Percentiles rank a stretch among this genome's conserved stretches.
Evolutionary conservation across 2,888 invertebrate species (phyloP).

Genomic region (Chrysomela aeneicollis): DNA sequence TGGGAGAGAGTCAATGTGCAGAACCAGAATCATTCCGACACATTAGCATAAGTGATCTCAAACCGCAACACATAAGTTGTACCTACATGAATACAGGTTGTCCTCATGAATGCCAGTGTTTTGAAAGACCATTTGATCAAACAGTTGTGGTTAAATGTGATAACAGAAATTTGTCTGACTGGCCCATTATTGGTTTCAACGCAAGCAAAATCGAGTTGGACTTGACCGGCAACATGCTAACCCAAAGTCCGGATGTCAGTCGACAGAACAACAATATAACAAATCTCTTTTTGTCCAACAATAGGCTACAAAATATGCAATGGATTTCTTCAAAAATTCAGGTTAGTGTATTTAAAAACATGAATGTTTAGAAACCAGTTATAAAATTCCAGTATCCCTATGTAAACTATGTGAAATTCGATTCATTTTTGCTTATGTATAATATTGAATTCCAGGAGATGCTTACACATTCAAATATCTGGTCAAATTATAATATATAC

Average conservation of each 20-base stretch:
- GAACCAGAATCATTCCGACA: constrained; percentile 8
- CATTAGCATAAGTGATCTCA: constrained; percentile 53
- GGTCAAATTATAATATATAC: too few relatives aligned
- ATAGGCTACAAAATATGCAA: constrained; percentile 35
- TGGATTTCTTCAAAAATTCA: constrained; percentile 44
- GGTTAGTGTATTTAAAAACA: constrained; percentile 31
- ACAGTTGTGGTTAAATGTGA: constrained; percentile 67
- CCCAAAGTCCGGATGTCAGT: constrained; percentile 33
- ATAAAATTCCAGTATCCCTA: too few relatives aligned
- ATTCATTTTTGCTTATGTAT: too few relatives aligned
- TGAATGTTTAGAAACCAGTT: neutral
- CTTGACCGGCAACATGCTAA: constrained; percentile 45
- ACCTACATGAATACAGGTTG: constrained; percentile 60
- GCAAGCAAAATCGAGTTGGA: constrained; percentile 43
- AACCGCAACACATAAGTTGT: constrained; percentile 63
- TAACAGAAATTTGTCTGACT: constrained; percentile 58
- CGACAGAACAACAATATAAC: constrained; percentile 64
- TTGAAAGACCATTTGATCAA: constrained; percentile 60
- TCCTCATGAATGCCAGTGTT: constrained; percentile 65
- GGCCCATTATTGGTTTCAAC: constrained; percentile 56
- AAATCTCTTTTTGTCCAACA: constrained; percentile 58
- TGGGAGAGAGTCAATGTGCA: constrained; percentile 38
- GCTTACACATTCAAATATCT: too few relatives aligned
- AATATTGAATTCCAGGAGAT: too few relatives aligned
- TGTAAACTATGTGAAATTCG: too few relatives aligned